A percentile compares a stretch with the other conserved stretches of the same genome.
Evolutionary conservation across 2,888 invertebrate species (phyloP).

Genomic region (Tyria jacobaeae): DNA sequence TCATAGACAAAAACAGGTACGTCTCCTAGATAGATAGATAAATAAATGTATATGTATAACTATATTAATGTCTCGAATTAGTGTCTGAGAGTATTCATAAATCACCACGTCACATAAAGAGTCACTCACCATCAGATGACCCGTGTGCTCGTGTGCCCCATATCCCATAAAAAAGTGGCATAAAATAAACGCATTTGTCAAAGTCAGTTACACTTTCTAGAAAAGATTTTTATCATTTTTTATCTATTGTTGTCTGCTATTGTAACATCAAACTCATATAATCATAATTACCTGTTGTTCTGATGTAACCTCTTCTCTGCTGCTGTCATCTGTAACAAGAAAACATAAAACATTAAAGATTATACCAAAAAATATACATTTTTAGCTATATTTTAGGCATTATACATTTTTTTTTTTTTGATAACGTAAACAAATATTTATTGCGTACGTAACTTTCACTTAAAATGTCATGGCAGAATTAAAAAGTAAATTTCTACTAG

Average conservation of each 20-base stretch:
- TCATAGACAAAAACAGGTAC: no score
- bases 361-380: not conserved
- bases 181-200: not conserved
- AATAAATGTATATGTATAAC: no score
- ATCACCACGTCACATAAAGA: no score
- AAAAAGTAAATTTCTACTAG: conserved; percentile 17
- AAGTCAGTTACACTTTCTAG: not conserved
- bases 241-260: not conserved
- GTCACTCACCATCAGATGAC: no score
- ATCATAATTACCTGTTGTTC: conserved; percentile 76
- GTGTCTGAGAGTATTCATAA: no score
- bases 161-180: no score
- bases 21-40: no score
- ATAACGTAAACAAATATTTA: not conserved
- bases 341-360: conserved; percentile 13
- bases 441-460: conserved; percentile 4
- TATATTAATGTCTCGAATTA: no score
- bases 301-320: conserved; percentile 77
- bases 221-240: not conserved
- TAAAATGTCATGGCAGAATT: not conserved
- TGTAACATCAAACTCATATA: not conserved
- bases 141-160: no score
- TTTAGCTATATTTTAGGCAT: not conserved
- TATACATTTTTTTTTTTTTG: no score
- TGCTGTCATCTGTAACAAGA: conserved; percentile 82